Evolutionary conservation across 92 coral and sea anemone species (phyloP).

Genomic region (Epizoanthus fatuus): DNA sequence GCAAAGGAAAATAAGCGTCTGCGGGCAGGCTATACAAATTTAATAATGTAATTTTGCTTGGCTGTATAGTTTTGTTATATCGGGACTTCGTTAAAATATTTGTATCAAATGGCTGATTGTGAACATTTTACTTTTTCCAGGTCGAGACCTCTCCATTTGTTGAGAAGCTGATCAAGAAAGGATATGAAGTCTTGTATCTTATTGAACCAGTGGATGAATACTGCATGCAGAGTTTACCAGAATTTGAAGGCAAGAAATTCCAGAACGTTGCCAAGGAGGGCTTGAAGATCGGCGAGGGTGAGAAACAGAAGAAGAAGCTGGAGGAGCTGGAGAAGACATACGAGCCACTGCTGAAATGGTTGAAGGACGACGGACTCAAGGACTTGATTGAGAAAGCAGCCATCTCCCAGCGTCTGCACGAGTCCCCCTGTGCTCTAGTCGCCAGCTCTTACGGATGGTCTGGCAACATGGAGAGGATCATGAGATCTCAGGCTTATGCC

Average conservation of each 20-base stretch:
- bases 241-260: conserved; percentile 99
- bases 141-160: conserved; percentile 98
- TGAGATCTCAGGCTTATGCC: conserved; percentile 99
- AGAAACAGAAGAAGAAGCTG: conserved; percentile 90
- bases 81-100: background rate
- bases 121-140: conserved; percentile 31
- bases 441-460: conserved; percentile 99
- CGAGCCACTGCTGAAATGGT: conserved; percentile 98
- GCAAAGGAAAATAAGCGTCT: too few species aligned
- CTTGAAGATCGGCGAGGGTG: conserved; percentile 92
- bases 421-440: conserved; percentile 98
- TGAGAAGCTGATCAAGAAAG: conserved; percentile 93
- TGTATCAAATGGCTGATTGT: background rate
- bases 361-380: conserved; percentile 96
- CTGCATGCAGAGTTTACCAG: conserved; percentile 99
- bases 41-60: too few species aligned
- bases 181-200: conserved; percentile 96
- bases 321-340: conserved; percentile 96
- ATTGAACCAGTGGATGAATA: conserved; percentile 97
- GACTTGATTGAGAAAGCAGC: conserved; percentile 98
- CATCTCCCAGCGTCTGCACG: conserved; percentile 91
- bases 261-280: conserved; percentile 99
- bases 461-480: conserved; percentile 99
- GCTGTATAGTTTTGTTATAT: background rate
- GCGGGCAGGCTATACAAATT: too few species aligned